Evolutionary conservation across 2,797 vertebrate genomes (phyloP), one percentile per base, ranked within the genome.

Genomic region (Anabas testudineus): DNA sequence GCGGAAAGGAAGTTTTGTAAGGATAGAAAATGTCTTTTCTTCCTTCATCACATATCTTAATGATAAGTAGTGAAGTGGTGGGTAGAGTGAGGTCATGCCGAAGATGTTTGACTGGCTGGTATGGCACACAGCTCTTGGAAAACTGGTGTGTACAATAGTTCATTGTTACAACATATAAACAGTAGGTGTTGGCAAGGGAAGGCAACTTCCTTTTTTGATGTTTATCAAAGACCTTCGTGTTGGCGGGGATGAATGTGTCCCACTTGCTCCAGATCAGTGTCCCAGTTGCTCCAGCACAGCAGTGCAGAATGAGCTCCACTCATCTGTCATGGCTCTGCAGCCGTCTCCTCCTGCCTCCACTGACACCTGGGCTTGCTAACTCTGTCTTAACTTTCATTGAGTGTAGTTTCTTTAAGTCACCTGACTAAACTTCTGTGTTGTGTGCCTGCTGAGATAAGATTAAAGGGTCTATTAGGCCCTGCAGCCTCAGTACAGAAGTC

Each of bases 261-360:
- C n/a, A n/a, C n/a, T n/a, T n/a, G n/a, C n/a, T n/a, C n/a, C n/a
- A n/a, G n/a, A n/a, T n/a, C n/a, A n/a, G 54, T 56, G 16, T 32
- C 53, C 61, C 72, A 83, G 64, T 82, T 84, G 74, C 53, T 59
- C 51, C 57, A 5, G 42, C n/a, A 14, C 22, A 53, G 30, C 26
- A 3, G 26, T 39, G 45, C 24, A 9, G 18, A 67, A 68, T 43
- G 19, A 64, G 49, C 58, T 64, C 42, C 58, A 51, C 37, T 61
- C 36, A 2, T 63, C 80, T 74, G 36, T 81, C 78, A 58, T 54
- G 21, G 72, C 74, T 74, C 64, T 62, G 21, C 76, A 75, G 59
- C 59, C 46, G 13, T 76, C 58, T 64, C 61, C 54, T 62, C 22
- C 58, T 57, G 48, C 47, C 51, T 52, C 46, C 30, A 43, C 66